These are phyloP conservation scores for Drosophila peninsularis DNA, from an alignment of 2,888 invertebrate genomes.

Conservation along the genomic window DNA sequence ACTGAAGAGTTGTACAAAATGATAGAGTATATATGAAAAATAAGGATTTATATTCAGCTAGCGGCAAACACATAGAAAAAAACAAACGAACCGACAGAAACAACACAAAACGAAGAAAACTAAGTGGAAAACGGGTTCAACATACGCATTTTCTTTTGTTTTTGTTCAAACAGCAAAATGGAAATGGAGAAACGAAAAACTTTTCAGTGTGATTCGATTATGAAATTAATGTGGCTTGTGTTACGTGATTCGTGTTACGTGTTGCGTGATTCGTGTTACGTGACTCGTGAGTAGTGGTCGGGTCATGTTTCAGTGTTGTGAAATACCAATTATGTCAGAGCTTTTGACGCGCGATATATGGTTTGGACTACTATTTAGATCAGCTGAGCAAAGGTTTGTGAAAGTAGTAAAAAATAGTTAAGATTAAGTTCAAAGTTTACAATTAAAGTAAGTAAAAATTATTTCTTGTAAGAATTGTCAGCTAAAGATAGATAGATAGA, in stretches of 20 bases:
- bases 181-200: conserved; percentile 49
- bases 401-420: conserved; percentile 26
- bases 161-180: conserved; percentile 66
- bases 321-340: conserved; percentile 80
- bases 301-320: conserved; percentile 46
- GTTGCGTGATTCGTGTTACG: conserved; percentile 22
- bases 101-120: conserved; percentile 63
- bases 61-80: conserved; percentile 66
- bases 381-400: conserved; percentile 30
- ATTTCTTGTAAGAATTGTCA: conserved; percentile 24
- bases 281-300: conserved; percentile 20
- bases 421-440: conserved; percentile 23
- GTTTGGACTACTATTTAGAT: conserved; percentile 37
- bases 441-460: conserved; percentile 30
- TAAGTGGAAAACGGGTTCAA: conserved; percentile 41
- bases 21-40: conserved; percentile 36
- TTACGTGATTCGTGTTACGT: conserved; percentile 17
- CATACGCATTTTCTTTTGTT: conserved; percentile 37
- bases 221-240: conserved; percentile 37
- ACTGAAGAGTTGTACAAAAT: conserved; percentile 36
- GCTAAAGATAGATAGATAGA: conserved; percentile 23
- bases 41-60: conserved; percentile 44
- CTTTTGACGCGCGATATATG: conserved; percentile 47
- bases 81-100: conserved; percentile 73
- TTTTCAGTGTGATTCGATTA: conserved; percentile 35